A percentile compares a stretch with the other conserved stretches of the same genome.
phyloP scores from a whole-genome alignment of 1,140 invertebrate species.

The Pinna nobilis region DNA sequence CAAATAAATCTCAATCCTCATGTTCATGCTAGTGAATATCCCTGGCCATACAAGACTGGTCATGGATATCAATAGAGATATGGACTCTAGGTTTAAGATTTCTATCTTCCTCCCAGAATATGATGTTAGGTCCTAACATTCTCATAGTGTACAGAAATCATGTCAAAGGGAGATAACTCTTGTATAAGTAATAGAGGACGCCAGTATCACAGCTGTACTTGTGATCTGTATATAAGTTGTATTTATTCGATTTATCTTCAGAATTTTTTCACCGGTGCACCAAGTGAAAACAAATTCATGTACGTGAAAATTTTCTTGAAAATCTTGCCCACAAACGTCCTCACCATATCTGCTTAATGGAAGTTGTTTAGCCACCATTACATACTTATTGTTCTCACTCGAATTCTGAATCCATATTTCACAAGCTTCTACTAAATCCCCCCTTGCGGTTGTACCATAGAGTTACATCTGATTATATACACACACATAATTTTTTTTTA shows the following conservation, averaged over 20 bases:
- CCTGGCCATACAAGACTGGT: no score
- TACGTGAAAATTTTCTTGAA: conserved; percentile 1
- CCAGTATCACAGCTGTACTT: no score
- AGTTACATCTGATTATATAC: conserved; percentile 12
- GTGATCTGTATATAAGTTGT: no score
- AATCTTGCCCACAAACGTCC: conserved; percentile 14
- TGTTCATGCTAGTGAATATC: no score
- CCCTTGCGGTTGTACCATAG: conserved; percentile 10
- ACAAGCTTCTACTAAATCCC: conserved; percentile 20
- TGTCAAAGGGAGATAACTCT: no score
- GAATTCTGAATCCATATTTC: conserved; percentile 10
- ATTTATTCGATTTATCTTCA: conserved; percentile 17
- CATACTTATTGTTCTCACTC: conserved; percentile 10
- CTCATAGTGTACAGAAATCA: no score
- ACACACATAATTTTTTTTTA: conserved; percentile 1
- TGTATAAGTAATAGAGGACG: no score
- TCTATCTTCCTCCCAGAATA: no score
- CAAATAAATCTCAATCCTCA: no score
- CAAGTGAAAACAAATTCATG: conserved; percentile 12
- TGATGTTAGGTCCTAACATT: no score
- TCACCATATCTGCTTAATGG: conserved; percentile 18
- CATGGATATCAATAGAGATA: no score
- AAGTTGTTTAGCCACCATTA: conserved; percentile 9
- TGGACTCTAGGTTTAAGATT: no score
- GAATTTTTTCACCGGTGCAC: neutral